A percentile compares a stretch with the other conserved stretches of the same genome.
Conservation (phyloP, 2,888 invertebrate genomes). For the Drosophila subsilvestris region DNA sequence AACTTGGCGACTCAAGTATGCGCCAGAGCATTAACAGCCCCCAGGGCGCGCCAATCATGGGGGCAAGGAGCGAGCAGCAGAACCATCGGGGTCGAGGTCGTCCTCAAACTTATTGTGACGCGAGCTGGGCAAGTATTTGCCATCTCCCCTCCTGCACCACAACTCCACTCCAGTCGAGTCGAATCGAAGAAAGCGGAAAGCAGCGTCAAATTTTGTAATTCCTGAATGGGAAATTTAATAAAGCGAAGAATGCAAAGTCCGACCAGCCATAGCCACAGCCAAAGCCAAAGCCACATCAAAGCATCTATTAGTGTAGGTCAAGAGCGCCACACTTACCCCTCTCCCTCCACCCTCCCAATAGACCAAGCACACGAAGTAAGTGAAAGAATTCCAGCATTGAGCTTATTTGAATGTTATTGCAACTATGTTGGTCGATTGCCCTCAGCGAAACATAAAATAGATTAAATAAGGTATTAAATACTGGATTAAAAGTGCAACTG, state of each 20-base stretch:
- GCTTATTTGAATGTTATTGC: conserved; percentile 54
- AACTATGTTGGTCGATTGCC: conserved; percentile 70
- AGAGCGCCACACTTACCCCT: conserved; percentile 34
- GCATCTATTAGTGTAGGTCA: conserved; percentile 52
- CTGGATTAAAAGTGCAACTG: background rate
- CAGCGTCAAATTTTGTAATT: conserved; percentile 54
- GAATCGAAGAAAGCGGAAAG: conserved; percentile 15
- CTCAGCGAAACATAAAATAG: background rate
- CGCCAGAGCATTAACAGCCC: conserved; percentile 40
- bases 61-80: background rate
- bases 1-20: conserved; percentile 24
- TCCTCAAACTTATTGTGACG: conserved; percentile 22
- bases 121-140: conserved; percentile 52
- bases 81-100: conserved; percentile 7
- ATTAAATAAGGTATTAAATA: conserved; percentile 15
- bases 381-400: conserved; percentile 40
- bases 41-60: conserved; percentile 26
- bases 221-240: conserved; percentile 68
- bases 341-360: no score
- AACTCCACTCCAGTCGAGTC: background rate
- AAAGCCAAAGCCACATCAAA: conserved; percentile 76
- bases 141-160: background rate
- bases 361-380: background rate
- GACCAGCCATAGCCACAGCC: conserved; percentile 67
- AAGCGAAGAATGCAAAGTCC: conserved; percentile 63